phyloP scores from a whole-genome alignment of 2,797 vertebrate species.

The Gymnothorax javanicus region DNA sequence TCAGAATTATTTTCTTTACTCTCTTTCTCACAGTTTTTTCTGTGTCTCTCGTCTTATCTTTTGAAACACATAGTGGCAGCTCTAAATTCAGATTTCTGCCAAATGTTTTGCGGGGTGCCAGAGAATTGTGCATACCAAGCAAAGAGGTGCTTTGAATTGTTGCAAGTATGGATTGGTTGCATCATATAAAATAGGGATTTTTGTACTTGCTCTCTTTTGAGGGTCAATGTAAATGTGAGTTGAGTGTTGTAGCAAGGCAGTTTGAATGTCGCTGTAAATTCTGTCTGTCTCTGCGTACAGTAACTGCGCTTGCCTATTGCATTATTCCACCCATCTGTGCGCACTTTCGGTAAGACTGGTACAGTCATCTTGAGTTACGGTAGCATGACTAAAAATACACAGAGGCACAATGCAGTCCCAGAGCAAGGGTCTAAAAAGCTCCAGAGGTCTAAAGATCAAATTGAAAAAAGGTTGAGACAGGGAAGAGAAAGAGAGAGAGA shows the following conservation, averaged over 20 bases:
- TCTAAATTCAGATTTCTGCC: neutral
- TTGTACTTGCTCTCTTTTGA: neutral
- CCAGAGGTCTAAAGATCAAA: neutral
- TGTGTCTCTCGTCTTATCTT: neutral
- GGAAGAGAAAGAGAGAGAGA: neutral
- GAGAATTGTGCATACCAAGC: neutral
- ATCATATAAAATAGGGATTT: neutral
- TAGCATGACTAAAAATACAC: constrained; percentile 26
- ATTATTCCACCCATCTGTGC: neutral
- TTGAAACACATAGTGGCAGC: neutral
- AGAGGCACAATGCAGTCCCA: constrained; percentile 22
- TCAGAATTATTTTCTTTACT: constrained; percentile 25
- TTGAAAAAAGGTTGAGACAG: neutral
- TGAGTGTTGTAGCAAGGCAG: neutral
- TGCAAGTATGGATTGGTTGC: neutral
- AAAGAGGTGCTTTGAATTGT: neutral
- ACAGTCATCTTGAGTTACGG: constrained; percentile 21
- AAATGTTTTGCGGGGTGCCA: neutral
- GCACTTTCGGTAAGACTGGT: constrained; percentile 18
- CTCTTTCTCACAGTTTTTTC: neutral
- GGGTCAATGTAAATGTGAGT: constrained; percentile 10
- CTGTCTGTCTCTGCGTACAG: neutral
- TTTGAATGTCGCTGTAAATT: neutral
- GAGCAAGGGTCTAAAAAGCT: neutral
- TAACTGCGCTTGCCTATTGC: constrained; percentile 11